phyloP scores from a whole-genome alignment of 2,888 invertebrate species.

The Podotricha telesiphe region DNA sequence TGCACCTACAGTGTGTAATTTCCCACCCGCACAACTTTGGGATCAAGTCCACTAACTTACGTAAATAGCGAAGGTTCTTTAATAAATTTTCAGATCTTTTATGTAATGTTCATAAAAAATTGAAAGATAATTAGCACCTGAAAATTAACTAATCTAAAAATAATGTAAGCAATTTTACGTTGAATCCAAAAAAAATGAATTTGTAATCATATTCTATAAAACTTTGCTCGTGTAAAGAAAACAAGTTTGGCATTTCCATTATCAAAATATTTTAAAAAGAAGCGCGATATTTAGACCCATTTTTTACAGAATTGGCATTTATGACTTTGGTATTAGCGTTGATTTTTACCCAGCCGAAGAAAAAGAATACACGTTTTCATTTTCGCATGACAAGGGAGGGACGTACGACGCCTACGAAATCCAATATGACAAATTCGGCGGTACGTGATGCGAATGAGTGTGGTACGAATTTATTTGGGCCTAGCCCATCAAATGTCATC shows the following conservation, averaged over 20 bases:
- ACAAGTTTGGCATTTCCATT: conserved; percentile 49
- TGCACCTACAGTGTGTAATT: too few species aligned
- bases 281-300: conserved; percentile 15
- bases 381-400: conserved; percentile 77
- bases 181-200: conserved; percentile 12
- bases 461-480: conserved; percentile 70
- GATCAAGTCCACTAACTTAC: too few species aligned
- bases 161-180: neutral
- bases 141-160: neutral
- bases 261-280: conserved; percentile 46
- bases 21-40: too few species aligned
- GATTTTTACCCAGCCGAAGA: conserved; percentile 47
- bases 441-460: conserved; percentile 81
- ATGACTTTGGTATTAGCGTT: conserved; percentile 50
- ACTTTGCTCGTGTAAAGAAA: conserved; percentile 41
- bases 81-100: too few species aligned
- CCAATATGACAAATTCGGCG: conserved; percentile 84
- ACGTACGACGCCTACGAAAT: conserved; percentile 78
- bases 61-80: too few species aligned
- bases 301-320: conserved; percentile 10
- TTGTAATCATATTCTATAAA: conserved; percentile 32
- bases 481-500: conserved; percentile 49
- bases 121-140: neutral
- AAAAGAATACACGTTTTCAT: conserved; percentile 79
- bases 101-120: neutral